phyloP scores from a whole-genome alignment of 1,140 invertebrate genomes.

The Spodoptera frugiperda region DNA sequence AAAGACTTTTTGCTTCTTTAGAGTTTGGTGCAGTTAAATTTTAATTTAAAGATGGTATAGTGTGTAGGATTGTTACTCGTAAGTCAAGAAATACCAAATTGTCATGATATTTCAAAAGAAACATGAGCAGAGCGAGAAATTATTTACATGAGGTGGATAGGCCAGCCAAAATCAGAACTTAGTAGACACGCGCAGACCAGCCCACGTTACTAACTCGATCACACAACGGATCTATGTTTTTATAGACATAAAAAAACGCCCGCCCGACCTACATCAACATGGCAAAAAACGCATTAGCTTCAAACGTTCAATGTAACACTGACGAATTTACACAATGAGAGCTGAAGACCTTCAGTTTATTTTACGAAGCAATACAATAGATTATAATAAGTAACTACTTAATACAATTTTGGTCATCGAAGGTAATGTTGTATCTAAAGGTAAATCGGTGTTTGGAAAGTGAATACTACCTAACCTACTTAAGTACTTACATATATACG shows the following conservation, averaged over 20 bases:
- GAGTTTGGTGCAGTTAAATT: neutral
- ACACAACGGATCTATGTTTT: slow-evolving; percentile 65
- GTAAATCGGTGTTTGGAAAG: neutral
- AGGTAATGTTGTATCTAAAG: too few relatives aligned
- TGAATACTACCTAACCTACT: neutral
- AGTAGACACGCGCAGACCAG: neutral
- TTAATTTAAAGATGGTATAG: too few relatives aligned
- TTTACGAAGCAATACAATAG: slow-evolving; percentile 43
- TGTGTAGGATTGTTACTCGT: too few relatives aligned
- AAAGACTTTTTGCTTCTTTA: slow-evolving; percentile 44
- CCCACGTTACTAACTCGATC: neutral
- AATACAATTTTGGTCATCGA: too few relatives aligned
- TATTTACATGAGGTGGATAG: too few relatives aligned
- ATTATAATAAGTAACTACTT: slow-evolving; percentile 48
- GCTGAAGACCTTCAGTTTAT: slow-evolving; percentile 48
- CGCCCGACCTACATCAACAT: slow-evolving; percentile 80
- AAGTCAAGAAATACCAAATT: too few relatives aligned
- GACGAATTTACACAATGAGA: slow-evolving; percentile 44
- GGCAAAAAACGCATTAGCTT: slow-evolving; percentile 60
- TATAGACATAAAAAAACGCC: slow-evolving; percentile 67
- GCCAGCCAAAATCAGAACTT: neutral
- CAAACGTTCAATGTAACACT: slow-evolving; percentile 42
- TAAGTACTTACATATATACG: neutral
- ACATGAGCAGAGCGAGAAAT: too few relatives aligned
- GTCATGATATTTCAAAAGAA: too few relatives aligned